Evolutionary conservation across 2,113 vertebrate species (phyloP), one percentile per base, ranked within the genome.

Genomic region (Ochotona curzoniae): DNA sequence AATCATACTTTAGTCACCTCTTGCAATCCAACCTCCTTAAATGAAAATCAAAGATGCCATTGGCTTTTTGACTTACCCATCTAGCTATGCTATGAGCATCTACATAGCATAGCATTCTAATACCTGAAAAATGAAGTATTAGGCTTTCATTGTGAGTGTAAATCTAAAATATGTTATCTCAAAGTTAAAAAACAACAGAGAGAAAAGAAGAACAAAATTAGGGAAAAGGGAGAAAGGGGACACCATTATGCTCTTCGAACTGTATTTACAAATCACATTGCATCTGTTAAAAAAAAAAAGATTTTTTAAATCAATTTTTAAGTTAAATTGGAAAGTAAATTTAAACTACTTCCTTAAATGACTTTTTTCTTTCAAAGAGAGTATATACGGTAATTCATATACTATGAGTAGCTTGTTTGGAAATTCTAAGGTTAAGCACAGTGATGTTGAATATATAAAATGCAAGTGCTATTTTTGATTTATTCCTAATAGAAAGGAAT

Each of bases 321-420:
- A 60, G 64, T 73, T 83, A 90, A 78, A 90, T 70, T 60, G 64
- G 63, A n/a, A 90, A 90, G 44, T 13, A 57, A 85, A 78, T 87
- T 44, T 49, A 21, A 84, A 60, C 21, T 66, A 70, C 26, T 89
- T 5, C 82, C 74, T 84, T 60, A 35, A 66, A 60, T 90, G 20
- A n/a, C 61, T 2, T 44, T 93, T 30, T 89, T 47, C 38, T 87
- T 63, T 71, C 7, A 78, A 74, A 67, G 26, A 92, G 18, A 91
- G 81, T 71, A 28, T 57, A 44, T 67, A 30, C 61, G 57, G 63
- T 28, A 94, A 92, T 92, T 84, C 85, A 80, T 32, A 67, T n/a
- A 67, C 5, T 79, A 44, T 78, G n/a, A 87, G 21, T 75, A 85
- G 63, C 17, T 89, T 63, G 30, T 61, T 80, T 84, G 57, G 89